Evolutionary conservation across 1,140 invertebrate species (phyloP), one percentile per base, ranked within the genome.

Genomic region (Muscidifurax raptorellus): DNA sequence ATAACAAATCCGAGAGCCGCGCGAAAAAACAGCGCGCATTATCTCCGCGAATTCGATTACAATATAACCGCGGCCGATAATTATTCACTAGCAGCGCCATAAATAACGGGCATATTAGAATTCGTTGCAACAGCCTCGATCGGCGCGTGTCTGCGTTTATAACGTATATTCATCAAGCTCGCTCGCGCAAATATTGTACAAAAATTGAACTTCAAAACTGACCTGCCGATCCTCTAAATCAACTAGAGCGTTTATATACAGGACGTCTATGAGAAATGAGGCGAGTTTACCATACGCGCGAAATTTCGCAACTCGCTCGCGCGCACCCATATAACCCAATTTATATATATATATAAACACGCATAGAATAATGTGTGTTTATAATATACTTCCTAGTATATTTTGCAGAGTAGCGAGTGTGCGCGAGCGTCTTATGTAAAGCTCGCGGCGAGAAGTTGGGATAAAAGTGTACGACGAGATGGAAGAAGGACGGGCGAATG

Each of bases 1-100:
- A 36, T 6, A 40, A 36, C 32, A 6, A 36, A 7, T 36, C 32
- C 32, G 5, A 36, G 32, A 0, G 32, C n/a, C 32, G 32, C 32
- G 32, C 5, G 44, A 47, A 47, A 47, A 47, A 18, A 47, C 10
- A 12, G 2, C 44, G 7, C 10, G 10, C 25, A 28, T 18, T 44
- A 30, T 52, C 44, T 9, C 66, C 32, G 22, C 59, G 44, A 71
- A 72, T 81, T 27, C 69, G 67, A 72, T 81, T 81, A 81, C 79
- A 72, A 72, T 81, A 22, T 52, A 52, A 52, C 47, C 47, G 18
- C 67, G 78, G 40, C 66, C 18, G 36, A 69, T 67, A 79, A 69
- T 80, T 69, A 80, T 44, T 67, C 25, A n/a, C n/a, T n/a, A 22
- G 47, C 15, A 6, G 13, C 66, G 40, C n/a, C 40, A 72, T 81